Percentiles rank a stretch among this genome's conserved stretches.
Evolutionary conservation across 2,888 invertebrate species (phyloP).

Genomic region (Frankliniella intonsa): DNA sequence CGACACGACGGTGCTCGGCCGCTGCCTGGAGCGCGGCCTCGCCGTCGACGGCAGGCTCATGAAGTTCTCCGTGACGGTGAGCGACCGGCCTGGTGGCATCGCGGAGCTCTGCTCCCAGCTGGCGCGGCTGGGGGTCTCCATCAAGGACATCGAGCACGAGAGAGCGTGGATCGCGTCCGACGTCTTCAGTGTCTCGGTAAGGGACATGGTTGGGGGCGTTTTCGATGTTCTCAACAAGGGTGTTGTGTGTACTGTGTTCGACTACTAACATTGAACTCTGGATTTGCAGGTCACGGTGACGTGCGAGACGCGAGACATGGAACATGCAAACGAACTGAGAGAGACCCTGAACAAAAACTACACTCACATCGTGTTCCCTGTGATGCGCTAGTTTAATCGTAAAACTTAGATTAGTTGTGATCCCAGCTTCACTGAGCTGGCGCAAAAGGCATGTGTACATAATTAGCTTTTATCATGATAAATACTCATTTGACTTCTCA

Average conservation of each 20-base stretch:
- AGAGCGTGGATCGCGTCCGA: constrained; percentile 89
- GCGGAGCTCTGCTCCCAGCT: constrained; percentile 76
- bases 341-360: constrained; percentile 55
- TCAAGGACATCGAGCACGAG: constrained; percentile 95
- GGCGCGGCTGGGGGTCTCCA: constrained; percentile 73
- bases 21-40: constrained; percentile 81
- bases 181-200: constrained; percentile 71
- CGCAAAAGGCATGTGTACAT: too few relatives aligned
- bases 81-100: constrained; percentile 83
- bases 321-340: constrained; percentile 65
- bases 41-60: constrained; percentile 78
- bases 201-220: constrained; percentile 23
- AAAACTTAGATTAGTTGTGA: background rate
- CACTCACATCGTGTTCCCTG: constrained; percentile 37
- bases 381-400: background rate
- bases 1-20: constrained; percentile 82
- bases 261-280: constrained; percentile 41
- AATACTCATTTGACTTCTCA: too few relatives aligned
- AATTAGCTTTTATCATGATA: too few relatives aligned
- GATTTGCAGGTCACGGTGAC: constrained; percentile 74
- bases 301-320: constrained; percentile 79
- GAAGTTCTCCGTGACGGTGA: constrained; percentile 71
- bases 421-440: background rate
- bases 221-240: background rate
- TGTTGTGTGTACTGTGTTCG: background rate